Percentiles rank a stretch among this genome's conserved stretches.
Evolutionary conservation across 2,888 invertebrate genomes (phyloP).

Genomic region (Petrolisthes cinctipes): DNA sequence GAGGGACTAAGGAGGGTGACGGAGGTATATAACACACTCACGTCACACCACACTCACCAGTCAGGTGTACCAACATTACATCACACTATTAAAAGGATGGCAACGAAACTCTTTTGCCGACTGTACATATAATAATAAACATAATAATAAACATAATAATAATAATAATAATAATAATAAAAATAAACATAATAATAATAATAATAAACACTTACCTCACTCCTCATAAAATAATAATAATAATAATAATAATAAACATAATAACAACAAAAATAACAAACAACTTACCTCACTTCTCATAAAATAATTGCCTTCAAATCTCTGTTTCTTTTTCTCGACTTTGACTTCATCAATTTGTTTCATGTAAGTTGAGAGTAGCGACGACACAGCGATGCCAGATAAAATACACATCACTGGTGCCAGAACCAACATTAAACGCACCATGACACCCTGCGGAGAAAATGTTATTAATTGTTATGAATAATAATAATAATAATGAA

Average conservation of each 20-base stretch:
- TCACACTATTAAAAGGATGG: no score
- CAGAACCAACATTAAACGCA: constrained; percentile 96
- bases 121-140: no score
- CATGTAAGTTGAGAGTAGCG: constrained; percentile 86
- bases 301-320: constrained; percentile 76
- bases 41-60: no score
- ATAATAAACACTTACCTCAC: no score
- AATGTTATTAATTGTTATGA: not conserved
- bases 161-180: no score
- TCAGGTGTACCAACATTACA: no score
- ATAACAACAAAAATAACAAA: not conserved
- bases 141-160: no score
- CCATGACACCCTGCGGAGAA: constrained; percentile 87
- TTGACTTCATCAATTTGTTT: constrained; percentile 75
- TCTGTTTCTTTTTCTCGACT: constrained; percentile 67
- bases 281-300: constrained; percentile 81
- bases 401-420: constrained; percentile 99
- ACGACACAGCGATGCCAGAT: constrained; percentile 94
- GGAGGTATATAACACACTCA: no score
- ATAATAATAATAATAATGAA: not conserved
- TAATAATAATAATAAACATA: not conserved
- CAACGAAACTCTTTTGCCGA: no score
- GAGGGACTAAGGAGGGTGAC: no score
- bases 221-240: no score
- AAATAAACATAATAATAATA: no score